These are phyloP conservation scores for Philaenus spumarius DNA, from an alignment of 1,140 invertebrate genomes.

Conservation along the genomic window DNA sequence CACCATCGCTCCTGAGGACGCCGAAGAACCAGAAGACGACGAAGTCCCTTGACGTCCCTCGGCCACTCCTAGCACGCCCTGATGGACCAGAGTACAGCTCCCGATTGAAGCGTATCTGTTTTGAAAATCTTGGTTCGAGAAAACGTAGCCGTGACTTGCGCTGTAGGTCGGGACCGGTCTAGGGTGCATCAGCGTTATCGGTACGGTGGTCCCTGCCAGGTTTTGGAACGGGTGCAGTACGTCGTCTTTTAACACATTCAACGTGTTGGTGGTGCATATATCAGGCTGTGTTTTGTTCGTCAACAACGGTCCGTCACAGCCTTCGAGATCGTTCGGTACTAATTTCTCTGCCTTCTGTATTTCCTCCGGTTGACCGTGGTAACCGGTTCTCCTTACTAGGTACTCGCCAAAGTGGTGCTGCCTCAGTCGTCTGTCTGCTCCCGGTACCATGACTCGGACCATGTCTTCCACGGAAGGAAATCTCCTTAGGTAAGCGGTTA, in stretches of 20 bases:
- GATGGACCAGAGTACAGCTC: conserved; percentile 14
- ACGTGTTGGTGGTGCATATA: conserved; percentile 20
- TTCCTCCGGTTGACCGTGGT: conserved; percentile 4
- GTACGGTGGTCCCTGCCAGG: conserved; percentile 37
- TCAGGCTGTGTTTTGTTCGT: conserved; percentile 19
- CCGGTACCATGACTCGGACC: conserved; percentile 56
- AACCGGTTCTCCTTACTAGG: background rate
- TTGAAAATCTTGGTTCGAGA: background rate
- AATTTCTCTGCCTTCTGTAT: conserved; percentile 9
- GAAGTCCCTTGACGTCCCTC: conserved; percentile 14
- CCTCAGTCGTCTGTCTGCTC: conserved; percentile 48
- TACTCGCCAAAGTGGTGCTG: conserved; percentile 5
- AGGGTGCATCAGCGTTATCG: conserved; percentile 43
- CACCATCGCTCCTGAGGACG: conserved; percentile 1
- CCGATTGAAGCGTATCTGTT: conserved; percentile 6
- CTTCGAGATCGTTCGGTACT: conserved; percentile 23
- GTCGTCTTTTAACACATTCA: conserved; percentile 24
- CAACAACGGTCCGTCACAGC: conserved; percentile 23
- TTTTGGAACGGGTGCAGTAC: conserved; percentile 34
- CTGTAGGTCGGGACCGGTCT: background rate
- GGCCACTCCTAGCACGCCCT: conserved; percentile 14
- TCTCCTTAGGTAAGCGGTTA: conserved; percentile 54
- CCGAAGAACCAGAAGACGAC: conserved; percentile 13
- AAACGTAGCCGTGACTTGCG: background rate
- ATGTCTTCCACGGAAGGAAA: conserved; percentile 57